Conservation (phyloP, 2,888 invertebrate species). For the Epsilonema sp. region DNA sequence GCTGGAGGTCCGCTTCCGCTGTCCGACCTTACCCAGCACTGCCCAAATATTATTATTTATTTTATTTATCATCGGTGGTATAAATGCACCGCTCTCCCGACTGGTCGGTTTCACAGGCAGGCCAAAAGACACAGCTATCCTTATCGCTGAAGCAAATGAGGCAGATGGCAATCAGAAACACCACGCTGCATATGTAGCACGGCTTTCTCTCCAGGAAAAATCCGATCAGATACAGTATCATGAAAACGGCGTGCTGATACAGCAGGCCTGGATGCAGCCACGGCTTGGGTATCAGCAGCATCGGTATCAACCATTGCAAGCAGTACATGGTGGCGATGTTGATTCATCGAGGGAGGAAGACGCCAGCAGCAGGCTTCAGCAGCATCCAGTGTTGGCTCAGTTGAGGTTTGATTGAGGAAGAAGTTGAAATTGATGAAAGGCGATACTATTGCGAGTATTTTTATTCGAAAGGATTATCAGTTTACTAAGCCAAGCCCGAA, state of each 20-base stretch:
- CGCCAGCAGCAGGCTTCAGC: too few species aligned
- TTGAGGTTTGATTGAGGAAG: too few species aligned
- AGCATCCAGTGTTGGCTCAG: too few species aligned
- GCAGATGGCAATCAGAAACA: constrained; percentile 76
- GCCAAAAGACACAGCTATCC: constrained; percentile 81
- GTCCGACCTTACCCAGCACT: too few species aligned
- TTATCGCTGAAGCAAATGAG: constrained; percentile 87
- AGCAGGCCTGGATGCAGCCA: constrained; percentile 72
- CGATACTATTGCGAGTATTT: too few species aligned
- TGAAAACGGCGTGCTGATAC: constrained; percentile 81
- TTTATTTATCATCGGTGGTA: background rate
- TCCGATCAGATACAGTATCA: constrained; percentile 80
- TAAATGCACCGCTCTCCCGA: constrained; percentile 18
- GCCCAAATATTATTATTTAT: too few species aligned
- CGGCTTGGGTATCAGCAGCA: constrained; percentile 87
- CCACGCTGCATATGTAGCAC: constrained; percentile 84
- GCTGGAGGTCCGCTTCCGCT: too few species aligned
- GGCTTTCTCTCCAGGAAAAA: constrained; percentile 91
- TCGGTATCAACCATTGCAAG: constrained; percentile 88
- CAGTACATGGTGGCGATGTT: constrained; percentile 56
- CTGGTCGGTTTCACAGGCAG: constrained; percentile 18
- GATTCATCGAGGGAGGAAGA: too few species aligned
- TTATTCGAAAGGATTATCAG: too few species aligned
- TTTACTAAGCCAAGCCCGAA: too few species aligned
- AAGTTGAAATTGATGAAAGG: too few species aligned